Evolutionary conservation across 1,140 invertebrate species (phyloP), one percentile per base, ranked within the genome.

Genomic region (Hylaeus anthracinus): DNA sequence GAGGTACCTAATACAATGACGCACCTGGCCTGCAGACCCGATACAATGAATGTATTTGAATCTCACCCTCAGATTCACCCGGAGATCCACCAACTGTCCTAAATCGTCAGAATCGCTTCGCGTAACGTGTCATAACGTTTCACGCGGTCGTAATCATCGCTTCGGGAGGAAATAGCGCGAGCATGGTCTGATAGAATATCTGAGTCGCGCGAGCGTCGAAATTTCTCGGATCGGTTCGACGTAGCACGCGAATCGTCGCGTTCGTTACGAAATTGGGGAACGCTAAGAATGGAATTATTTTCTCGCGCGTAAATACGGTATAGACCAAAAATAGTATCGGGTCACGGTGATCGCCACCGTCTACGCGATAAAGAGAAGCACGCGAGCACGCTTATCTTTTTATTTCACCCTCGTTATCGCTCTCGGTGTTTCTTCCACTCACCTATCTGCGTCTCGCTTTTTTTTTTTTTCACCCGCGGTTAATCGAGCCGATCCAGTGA

Each of bases 371-470:
- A 86, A 67, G 69, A 61, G 39, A n/a, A 66, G 83, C 73, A 86
- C 69, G 73, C 73, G 69, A 84, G 61, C 53, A 26, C 26, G 64
- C 48, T 86, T 86, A 86, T 86, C 84, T 83, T 73, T 83, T 82
- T 65, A 64, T 85, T 85, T 60, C 69, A 69, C 14, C 69, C 12
- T 14, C 43, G 60, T 79, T 82, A 81, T 81, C 79, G 70, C 64
- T 45, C 63, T 64, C 83, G 82, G 66, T 81, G 26, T 66, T 79
- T 87, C 85, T 84, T 78, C 72, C 67, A 69, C 81, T 84, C 65
- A 76, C 79, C 83, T 67, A 73, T 79, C 73, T 79, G 58, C 74
- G 74, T 71, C 79, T 85, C 53, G 66, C 58, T 84, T 76, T 67
- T 37, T n/a, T 72, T 70, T 55, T 10, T 65, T 26, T 56, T 56